Evolutionary conservation across 1,140 invertebrate species (phyloP), one percentile per base, ranked within the genome.

Genomic region (Contarinia nasturtii): DNA sequence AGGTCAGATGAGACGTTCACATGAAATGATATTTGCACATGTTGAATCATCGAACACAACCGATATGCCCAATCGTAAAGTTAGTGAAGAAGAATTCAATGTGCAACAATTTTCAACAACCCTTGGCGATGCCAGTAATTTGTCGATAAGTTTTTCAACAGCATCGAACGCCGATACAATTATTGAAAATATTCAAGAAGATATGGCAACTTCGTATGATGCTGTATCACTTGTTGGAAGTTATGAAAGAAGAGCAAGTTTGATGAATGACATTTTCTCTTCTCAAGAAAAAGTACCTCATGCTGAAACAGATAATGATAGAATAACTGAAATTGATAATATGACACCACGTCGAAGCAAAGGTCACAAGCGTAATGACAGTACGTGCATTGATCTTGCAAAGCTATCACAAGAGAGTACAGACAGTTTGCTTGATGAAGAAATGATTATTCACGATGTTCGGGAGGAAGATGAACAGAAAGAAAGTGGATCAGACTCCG

Each of bases 1-100:
- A 11, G 73, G 70, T 21, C 73, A 77, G 53, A 88, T 90, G 85
- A 90, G 88, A 59, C 68, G 86, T 49, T 89, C 85, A 0, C 79
- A 83, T 51, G 86, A 90, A 66, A 89, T 90, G 85, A 82, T 83
- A 51, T 89, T 90, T 60, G 80, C 82, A 57, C 80, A 82, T 4
- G 59, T 63, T 17, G 42, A 49, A 18, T 44, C 44, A 15, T 14
- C 50, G n/a, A 10, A 46, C 0, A 34, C 41, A 1, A 36, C 48
- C 1, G 49, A 55, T 33, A 50, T 53, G n/a, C 4, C 3, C 14
- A 15, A 21, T 10, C 43, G 18, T 19, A 12, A 18, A 43, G 41
- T 12, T 43, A 20, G 15, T 17, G 41, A 12, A 18, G 41, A 43
- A 18, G 41, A 43, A 7, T 43, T 12, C 18, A 43, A 43, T 3